These are phyloP conservation scores for Catocala nupta DNA, from an alignment of 2,888 invertebrate genomes.

Conservation along the genomic window DNA sequence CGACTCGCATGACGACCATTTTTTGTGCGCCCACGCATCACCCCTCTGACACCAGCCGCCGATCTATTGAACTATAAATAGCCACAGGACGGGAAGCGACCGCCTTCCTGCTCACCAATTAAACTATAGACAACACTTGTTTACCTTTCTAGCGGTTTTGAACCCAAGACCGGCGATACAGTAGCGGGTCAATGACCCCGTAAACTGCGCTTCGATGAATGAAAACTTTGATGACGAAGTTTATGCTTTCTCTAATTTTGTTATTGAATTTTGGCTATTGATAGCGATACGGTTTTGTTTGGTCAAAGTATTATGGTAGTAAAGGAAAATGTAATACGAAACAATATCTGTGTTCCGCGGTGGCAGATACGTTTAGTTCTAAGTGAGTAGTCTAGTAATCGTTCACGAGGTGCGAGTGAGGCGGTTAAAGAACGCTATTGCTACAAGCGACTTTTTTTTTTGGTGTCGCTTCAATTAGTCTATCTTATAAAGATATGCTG, in stretches of 20 bases:
- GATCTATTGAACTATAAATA: conserved; percentile 68
- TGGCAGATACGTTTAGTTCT: too few species aligned
- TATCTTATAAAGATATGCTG: too few species aligned
- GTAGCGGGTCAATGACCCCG: conserved; percentile 47
- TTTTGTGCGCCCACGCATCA: conserved; percentile 51
- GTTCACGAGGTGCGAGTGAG: too few species aligned
- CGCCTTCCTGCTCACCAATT: conserved; percentile 71
- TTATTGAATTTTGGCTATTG: not conserved
- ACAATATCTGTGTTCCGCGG: too few species aligned
- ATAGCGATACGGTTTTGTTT: too few species aligned
- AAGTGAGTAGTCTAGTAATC: too few species aligned
- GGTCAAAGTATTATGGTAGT: too few species aligned
- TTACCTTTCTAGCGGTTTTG: conserved; percentile 70
- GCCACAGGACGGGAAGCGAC: conserved; percentile 64
- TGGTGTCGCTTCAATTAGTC: too few species aligned
- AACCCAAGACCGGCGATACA: conserved; percentile 51
- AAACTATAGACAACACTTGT: conserved; percentile 64
- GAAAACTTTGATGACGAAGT: conserved; percentile 32
- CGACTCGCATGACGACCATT: conserved; percentile 2
- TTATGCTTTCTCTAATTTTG: conserved; percentile 33
- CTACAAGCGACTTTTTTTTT: too few species aligned
- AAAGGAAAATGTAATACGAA: too few species aligned
- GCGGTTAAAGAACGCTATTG: too few species aligned
- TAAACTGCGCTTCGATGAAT: conserved; percentile 33
- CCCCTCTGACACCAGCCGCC: conserved; percentile 46